phyloP scores from a whole-genome alignment of 2,113 vertebrate genomes.

The Anarrhichthys ocellatus region DNA sequence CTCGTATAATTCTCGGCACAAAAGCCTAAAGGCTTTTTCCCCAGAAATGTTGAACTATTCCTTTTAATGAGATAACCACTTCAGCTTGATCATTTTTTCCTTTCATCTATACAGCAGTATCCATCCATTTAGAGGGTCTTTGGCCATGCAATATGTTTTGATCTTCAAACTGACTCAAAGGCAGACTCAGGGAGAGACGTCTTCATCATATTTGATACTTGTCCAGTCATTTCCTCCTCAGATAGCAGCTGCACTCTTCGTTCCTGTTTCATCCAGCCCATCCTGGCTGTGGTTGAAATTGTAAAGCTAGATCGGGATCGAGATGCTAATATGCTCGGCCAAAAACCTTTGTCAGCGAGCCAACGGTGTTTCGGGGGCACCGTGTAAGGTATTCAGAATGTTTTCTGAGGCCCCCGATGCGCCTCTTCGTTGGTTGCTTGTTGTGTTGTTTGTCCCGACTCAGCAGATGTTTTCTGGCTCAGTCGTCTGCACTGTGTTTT shows the following conservation, averaged over 20 bases:
- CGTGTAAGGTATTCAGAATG: slow-evolving; percentile 49
- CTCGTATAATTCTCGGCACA: slow-evolving; percentile 1
- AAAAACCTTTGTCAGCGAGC: slow-evolving; percentile 48
- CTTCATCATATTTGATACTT: slow-evolving; percentile 34
- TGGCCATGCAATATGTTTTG: not conserved
- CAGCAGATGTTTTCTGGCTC: slow-evolving; percentile 76
- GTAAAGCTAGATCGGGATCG: slow-evolving; percentile 31
- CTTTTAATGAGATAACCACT: not conserved
- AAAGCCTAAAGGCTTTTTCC: not conserved
- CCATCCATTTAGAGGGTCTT: not conserved
- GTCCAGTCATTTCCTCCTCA: slow-evolving; percentile 54
- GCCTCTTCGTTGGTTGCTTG: slow-evolving; percentile 35
- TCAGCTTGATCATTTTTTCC: not conserved
- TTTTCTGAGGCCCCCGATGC: slow-evolving; percentile 51
- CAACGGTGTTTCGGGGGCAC: slow-evolving; percentile 65
- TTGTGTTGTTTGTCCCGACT: slow-evolving; percentile 68
- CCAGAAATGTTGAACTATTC: not conserved
- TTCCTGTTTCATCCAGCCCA: slow-evolving; percentile 35
- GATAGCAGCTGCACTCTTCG: slow-evolving; percentile 43
- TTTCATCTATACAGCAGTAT: not conserved
- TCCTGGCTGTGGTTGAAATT: slow-evolving; percentile 34
- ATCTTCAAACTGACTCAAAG: slow-evolving; percentile 2
- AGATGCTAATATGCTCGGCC: slow-evolving; percentile 25
- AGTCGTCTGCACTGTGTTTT: slow-evolving; percentile 44
- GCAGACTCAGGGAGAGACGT: slow-evolving; percentile 27